These are phyloP conservation scores for Ypsolopha scabrella DNA, from an alignment of 2,888 invertebrate genomes.

Conservation along the genomic window DNA sequence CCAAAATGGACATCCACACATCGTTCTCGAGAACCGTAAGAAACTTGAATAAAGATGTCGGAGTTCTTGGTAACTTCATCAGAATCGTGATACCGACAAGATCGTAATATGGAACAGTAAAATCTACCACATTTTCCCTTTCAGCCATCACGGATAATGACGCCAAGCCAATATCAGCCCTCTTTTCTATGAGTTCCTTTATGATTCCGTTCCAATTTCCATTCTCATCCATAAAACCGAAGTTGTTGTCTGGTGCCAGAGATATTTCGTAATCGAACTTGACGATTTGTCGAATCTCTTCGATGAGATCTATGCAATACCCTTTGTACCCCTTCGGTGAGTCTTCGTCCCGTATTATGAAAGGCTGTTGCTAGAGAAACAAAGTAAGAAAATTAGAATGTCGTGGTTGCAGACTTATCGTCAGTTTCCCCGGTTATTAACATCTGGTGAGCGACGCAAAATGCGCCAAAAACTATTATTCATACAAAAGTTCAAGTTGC, in stretches of 20 bases:
- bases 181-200: constrained; percentile 83
- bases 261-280: constrained; percentile 93
- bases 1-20: constrained; percentile 97
- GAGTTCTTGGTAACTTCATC: constrained; percentile 90
- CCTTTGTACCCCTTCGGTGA: constrained; percentile 80
- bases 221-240: constrained; percentile 90
- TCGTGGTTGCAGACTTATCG: not conserved
- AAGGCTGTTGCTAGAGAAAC: constrained; percentile 80
- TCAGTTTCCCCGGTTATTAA: not conserved
- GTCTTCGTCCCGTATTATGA: constrained; percentile 78
- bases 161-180: constrained; percentile 93
- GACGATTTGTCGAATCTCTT: constrained; percentile 85
- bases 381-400: constrained; percentile 1
- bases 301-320: constrained; percentile 94
- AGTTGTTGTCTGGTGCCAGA: constrained; percentile 83
- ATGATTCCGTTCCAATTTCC: constrained; percentile 90
- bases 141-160: constrained; percentile 98
- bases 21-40: constrained; percentile 95
- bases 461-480: not conserved
- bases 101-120: constrained; percentile 98
- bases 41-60: constrained; percentile 96
- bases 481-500: not conserved
- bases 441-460: not conserved
- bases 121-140: constrained; percentile 96
- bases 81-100: constrained; percentile 96